Base-by-base conservation (phyloP, 2,888 invertebrate genomes). In the Notodonta dromedarius region DNA sequence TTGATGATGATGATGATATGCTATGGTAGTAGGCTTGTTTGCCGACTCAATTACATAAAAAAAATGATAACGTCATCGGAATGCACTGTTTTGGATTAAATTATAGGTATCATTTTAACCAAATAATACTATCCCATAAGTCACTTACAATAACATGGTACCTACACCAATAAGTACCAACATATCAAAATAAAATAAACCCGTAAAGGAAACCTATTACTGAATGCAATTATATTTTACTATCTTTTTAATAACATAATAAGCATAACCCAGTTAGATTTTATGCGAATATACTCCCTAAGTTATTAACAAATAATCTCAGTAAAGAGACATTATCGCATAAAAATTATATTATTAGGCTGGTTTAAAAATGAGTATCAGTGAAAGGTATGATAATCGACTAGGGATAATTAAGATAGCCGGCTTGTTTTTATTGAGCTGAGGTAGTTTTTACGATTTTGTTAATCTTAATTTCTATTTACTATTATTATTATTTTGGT, bases 211-310 rank as follows among this genome's bases (percentile, higher is more conserved):
- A 62, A 65, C 13, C 39, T 54, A 54, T 60, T 53, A 62, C 14
- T 40, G 52, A 62, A 62, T 54, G 64, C 60, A 70, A 68, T 76
- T 67, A 70, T 61, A 56, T 62, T 67, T 69, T 60, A 63, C 8
- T 65, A 66, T 57, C 54, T 40, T 32, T 50, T 56, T 61, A 62
- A 66, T 69, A 56, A 59, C 51, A 53, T 46, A 24, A 57, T 57
- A 48, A 52, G 48, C 54, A 70, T 54, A 42, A 35, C 54, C 11
- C 58, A 50, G 52, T 69, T 56, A n/a, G 51, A 16, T 65, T 75
- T 72, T 69, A 75, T 74, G 65, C 7, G 48, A 52, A 39, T 71
- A 68, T 73, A 57, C 75, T 68, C 46, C 63, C 32, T 64, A 60
- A 60, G 61, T 60, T 57, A 59, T 57, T 69, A 51, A 46, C 51